These are phyloP conservation scores for Apogon hyalosoma DNA, from an alignment of 2,797 vertebrate species.

Conservation along the genomic window DNA sequence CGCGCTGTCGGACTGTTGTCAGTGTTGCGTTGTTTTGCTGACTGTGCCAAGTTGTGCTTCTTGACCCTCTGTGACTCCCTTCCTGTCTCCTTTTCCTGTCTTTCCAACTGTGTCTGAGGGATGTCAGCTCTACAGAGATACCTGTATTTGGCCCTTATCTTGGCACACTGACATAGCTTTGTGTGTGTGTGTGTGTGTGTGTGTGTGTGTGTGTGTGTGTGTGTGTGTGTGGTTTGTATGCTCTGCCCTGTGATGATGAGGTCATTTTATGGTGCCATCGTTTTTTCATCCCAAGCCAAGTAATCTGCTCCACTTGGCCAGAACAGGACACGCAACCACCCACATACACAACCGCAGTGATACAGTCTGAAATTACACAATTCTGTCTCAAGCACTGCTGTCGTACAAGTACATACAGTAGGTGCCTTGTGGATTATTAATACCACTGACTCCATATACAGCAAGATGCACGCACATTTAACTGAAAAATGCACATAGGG, in stretches of 20 bases:
- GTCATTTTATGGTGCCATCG: conserved; percentile 28
- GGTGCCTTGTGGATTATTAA: not conserved
- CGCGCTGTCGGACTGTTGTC: conserved; percentile 29
- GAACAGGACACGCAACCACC: conserved; percentile 9
- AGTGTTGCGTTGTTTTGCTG: conserved; percentile 18
- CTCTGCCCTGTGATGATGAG: conserved; percentile 32
- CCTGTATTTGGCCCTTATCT: conserved; percentile 23
- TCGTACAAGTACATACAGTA: not conserved
- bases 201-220: not conserved
- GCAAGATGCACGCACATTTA: not conserved
- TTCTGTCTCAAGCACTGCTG: not conserved
- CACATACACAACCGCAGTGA: conserved; percentile 6
- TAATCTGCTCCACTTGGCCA: conserved; percentile 36
- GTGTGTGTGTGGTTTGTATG: not conserved
- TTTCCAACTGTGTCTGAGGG: not conserved
- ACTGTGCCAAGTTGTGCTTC: conserved; percentile 16
- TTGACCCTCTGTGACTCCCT: not conserved
- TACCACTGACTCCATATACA: too few species aligned
- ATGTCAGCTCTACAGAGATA: not conserved
- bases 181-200: not conserved
- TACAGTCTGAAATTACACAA: conserved; percentile 21
- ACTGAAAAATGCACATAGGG: too few species aligned
- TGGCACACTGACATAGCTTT: not conserved
- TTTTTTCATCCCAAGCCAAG: conserved; percentile 15
- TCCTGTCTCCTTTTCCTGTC: not conserved